Percentiles rank a stretch among this genome's conserved stretches.
These are phyloP conservation scores for Chiridota heheva DNA, from an alignment of 35 echinoderm and acorn worm genomes.

Conservation along the genomic window DNA sequence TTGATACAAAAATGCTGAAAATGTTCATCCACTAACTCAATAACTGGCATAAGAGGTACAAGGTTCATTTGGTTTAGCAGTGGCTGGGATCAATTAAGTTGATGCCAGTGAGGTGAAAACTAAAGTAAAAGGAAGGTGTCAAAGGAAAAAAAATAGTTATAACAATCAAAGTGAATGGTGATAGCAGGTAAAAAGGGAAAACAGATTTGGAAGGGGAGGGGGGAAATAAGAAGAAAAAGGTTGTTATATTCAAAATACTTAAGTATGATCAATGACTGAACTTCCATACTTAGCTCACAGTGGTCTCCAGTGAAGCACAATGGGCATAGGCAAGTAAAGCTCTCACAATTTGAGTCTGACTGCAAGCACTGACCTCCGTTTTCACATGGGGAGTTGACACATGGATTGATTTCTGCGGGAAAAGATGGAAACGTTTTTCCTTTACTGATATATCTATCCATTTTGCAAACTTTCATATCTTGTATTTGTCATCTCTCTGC, in stretches of 20 bases:
- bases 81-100: too few relatives aligned
- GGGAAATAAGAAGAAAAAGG: too few relatives aligned
- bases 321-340: not conserved
- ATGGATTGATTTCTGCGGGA: conserved; percentile 8
- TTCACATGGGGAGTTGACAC: conserved; percentile 17
- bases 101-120: too few relatives aligned
- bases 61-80: too few relatives aligned
- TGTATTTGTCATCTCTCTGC: not conserved
- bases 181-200: not conserved
- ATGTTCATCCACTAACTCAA: too few relatives aligned
- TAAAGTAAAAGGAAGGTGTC: too few relatives aligned
- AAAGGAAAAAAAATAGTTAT: not conserved
- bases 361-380: conserved; percentile 12
- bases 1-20: too few relatives aligned
- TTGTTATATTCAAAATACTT: too few relatives aligned
- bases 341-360: not conserved
- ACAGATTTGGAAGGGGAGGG: not conserved
- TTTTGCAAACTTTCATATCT: not conserved
- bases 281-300: not conserved
- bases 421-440: not conserved
- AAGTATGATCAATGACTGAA: too few relatives aligned
- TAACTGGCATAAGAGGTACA: too few relatives aligned
- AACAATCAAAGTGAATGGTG: not conserved
- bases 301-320: not conserved
- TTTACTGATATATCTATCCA: not conserved